These are phyloP conservation scores for Drosophila lacicola DNA, from an alignment of 2,888 invertebrate genomes.

Conservation along the genomic window DNA sequence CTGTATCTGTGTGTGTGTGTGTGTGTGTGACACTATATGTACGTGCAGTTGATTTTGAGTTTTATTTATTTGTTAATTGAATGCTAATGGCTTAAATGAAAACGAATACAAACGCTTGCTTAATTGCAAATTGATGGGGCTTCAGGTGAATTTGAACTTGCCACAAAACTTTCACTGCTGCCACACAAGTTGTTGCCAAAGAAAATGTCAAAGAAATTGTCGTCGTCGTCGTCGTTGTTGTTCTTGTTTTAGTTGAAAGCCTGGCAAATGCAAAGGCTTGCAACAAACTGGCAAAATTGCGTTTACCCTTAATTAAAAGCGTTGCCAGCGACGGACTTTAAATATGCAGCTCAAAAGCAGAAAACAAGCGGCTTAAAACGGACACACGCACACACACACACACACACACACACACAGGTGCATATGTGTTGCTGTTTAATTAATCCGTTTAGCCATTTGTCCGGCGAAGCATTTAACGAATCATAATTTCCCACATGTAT, in stretches of 20 bases:
- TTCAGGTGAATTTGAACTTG: conserved; percentile 32
- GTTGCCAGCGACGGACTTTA: conserved; percentile 43
- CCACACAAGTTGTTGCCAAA: conserved; percentile 35
- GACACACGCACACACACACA: conserved; percentile 1
- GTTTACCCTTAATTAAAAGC: conserved; percentile 66
- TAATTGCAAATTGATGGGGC: conserved; percentile 58
- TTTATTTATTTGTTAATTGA: conserved; percentile 2
- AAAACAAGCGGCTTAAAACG: conserved; percentile 61
- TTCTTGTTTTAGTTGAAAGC: conserved; percentile 39
- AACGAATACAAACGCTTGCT: conserved; percentile 47
- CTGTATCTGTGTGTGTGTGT: conserved; percentile 1
- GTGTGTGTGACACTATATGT: conserved; percentile 31
- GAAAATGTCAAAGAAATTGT: conserved; percentile 59
- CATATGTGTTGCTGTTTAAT: conserved; percentile 50
- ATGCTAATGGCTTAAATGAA: conserved; percentile 8
- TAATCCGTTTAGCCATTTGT: conserved; percentile 73
- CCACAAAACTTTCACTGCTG: conserved; percentile 54
- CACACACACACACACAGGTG: no score
- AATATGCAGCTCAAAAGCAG: conserved; percentile 29
- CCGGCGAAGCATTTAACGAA: conserved; percentile 72
- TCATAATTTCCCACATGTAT: conserved; percentile 81
- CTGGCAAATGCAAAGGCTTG: conserved; percentile 61
- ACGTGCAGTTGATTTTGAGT: conserved; percentile 11
- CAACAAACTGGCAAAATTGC: conserved; percentile 26
- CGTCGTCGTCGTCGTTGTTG: conserved; percentile 11